phyloP scores from a whole-genome alignment of 2,888 invertebrate species.

The Aphodius granarius region DNA sequence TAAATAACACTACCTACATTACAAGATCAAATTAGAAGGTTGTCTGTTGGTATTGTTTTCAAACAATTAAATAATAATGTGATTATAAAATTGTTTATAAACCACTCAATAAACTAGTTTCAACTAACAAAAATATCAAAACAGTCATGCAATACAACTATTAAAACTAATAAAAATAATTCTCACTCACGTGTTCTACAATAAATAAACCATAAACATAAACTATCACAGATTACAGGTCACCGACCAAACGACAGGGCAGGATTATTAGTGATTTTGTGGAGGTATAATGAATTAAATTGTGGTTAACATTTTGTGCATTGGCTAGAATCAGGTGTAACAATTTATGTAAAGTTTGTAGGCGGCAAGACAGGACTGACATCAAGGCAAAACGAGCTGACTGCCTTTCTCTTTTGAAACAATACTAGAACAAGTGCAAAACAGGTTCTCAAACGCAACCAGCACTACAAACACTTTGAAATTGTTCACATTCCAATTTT shows the following conservation, averaged over 20 bases:
- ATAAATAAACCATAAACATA: neutral
- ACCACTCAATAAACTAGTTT: neutral
- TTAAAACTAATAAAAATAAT: neutral
- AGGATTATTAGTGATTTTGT: neutral
- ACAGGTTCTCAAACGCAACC: conserved; percentile 10
- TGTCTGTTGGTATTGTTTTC: neutral
- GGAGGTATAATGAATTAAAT: neutral
- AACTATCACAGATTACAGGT: neutral
- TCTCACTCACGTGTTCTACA: neutral
- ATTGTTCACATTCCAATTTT: too few relatives aligned
- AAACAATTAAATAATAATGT: neutral
- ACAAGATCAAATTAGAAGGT: neutral
- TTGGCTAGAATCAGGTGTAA: neutral
- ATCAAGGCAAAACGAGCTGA: neutral
- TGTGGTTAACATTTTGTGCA: neutral
- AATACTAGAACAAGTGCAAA: neutral
- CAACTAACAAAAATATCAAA: neutral
- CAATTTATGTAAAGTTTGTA: neutral
- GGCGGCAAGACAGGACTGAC: conserved; percentile 1
- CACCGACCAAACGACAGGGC: neutral
- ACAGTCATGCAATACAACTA: neutral
- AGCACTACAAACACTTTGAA: neutral
- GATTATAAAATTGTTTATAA: neutral
- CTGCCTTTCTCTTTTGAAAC: conserved; percentile 11
- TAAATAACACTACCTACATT: neutral